Evolutionary conservation across 2,113 vertebrate species (phyloP).

Genomic region (Gymnobelideus leadbeateri): DNA sequence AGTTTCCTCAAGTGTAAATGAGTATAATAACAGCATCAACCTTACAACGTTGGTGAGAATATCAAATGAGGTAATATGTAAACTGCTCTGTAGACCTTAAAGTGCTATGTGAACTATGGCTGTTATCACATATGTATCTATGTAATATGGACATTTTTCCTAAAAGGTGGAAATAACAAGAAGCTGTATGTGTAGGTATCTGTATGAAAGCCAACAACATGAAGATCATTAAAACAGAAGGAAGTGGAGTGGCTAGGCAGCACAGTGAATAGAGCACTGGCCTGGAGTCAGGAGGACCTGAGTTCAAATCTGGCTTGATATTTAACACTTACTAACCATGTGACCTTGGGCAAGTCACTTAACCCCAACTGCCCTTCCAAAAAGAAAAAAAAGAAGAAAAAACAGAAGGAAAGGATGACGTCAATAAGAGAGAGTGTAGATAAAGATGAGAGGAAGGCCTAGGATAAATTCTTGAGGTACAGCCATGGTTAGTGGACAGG

Average conservation of each 20-base stretch:
- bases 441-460: neutral
- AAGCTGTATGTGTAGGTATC: too few relatives aligned
- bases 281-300: too few relatives aligned
- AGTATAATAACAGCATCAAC: neutral
- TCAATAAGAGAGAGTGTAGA: neutral
- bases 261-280: too few relatives aligned
- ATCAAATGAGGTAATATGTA: neutral
- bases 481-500: neutral
- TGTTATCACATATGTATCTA: neutral
- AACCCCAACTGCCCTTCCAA: too few relatives aligned
- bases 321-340: too few relatives aligned
- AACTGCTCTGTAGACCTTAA: neutral
- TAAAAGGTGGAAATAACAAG: too few relatives aligned
- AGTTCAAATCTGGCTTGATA: too few relatives aligned
- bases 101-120: neutral
- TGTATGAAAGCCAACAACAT: neutral
- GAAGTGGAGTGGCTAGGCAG: neutral
- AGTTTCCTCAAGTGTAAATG: neutral
- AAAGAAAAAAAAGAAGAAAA: neutral
- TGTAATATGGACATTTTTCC: too few relatives aligned
- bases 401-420: neutral
- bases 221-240: neutral
- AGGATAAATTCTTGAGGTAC: neutral
- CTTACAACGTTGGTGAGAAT: neutral
- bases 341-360: too few relatives aligned